Evolutionary conservation across 2,113 vertebrate species (phyloP).

Genomic region (Terrapene triunguis): DNA sequence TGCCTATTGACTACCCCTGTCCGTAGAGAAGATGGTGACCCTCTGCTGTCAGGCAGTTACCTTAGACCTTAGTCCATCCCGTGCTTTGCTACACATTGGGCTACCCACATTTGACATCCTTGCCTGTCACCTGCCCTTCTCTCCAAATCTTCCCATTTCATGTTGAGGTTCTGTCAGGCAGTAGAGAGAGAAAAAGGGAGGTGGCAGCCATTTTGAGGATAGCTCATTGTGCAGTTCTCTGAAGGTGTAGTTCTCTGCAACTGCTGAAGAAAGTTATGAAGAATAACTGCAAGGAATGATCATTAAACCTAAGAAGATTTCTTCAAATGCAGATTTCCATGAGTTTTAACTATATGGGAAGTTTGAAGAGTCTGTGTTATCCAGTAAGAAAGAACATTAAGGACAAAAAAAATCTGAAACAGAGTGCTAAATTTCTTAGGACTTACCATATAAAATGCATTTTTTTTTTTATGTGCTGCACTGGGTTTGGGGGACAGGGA

Average conservation of each 20-base stretch:
- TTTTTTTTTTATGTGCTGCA: not conserved
- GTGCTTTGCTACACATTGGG: too few relatives aligned
- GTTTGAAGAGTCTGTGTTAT: too few relatives aligned
- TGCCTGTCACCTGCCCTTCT: too few relatives aligned
- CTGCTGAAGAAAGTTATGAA: not conserved
- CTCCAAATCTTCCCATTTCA: too few relatives aligned
- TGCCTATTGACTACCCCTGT: not conserved
- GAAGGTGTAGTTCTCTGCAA: not conserved
- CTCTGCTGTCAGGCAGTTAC: too few relatives aligned
- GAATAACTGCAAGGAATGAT: accelerated
- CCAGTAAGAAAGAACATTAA: accelerated
- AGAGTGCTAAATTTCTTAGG: not conserved
- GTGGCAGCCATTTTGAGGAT: accelerated
- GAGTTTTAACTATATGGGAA: not conserved
- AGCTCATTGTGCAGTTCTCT: not conserved
- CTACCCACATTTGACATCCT: too few relatives aligned
- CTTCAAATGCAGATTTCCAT: not conserved
- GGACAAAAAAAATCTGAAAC: not conserved
- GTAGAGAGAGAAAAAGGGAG: not conserved
- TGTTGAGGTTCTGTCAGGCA: accelerated
- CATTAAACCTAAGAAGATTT: accelerated
- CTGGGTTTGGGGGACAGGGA: not conserved
- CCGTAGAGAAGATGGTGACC: not conserved
- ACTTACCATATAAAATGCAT: not conserved
- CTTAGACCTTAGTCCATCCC: too few relatives aligned